Percentiles rank a stretch among this genome's conserved stretches.
Evolutionary conservation across 2,797 vertebrate genomes (phyloP).

Genomic region (Pogonophryne albipinna): DNA sequence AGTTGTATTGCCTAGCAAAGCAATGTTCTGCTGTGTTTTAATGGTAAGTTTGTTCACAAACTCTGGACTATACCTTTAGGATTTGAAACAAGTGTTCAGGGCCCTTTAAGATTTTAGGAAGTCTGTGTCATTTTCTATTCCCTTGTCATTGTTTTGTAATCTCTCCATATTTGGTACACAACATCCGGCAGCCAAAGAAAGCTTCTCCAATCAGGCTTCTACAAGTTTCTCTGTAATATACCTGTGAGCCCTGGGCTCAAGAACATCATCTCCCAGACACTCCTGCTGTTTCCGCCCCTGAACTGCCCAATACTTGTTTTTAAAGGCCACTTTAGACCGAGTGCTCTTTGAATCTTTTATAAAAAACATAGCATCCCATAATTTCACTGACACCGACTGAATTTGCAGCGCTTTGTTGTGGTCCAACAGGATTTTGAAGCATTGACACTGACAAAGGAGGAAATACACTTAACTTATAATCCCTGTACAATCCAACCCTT

Average conservation of each 20-base stretch:
- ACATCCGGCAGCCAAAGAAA: conserved; percentile 26
- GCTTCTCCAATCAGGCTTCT: conserved; percentile 25
- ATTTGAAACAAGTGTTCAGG: too few species aligned
- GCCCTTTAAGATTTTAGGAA: too few species aligned
- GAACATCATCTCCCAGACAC: conserved; percentile 48
- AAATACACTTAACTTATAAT: neutral
- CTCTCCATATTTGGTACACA: neutral
- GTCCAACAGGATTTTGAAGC: neutral
- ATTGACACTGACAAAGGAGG: neutral
- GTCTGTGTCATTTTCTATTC: neutral
- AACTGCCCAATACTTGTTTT: conserved; percentile 32
- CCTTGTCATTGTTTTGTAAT: conserved; percentile 20
- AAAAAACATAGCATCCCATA: neutral
- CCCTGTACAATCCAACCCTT: neutral
- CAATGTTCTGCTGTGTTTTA: too few species aligned
- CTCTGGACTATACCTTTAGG: too few species aligned
- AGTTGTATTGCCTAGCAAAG: too few species aligned
- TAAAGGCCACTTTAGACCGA: conserved; percentile 25
- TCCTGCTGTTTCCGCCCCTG: conserved; percentile 27
- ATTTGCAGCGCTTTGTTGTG: neutral
- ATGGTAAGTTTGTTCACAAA: too few species aligned
- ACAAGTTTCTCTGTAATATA: conserved; percentile 37
- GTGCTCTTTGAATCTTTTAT: neutral
- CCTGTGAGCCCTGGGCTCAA: conserved; percentile 25
- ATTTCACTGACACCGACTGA: neutral